Evolutionary conservation across 2,888 invertebrate genomes (phyloP).

Genomic region (Pharmacophagus antenor): DNA sequence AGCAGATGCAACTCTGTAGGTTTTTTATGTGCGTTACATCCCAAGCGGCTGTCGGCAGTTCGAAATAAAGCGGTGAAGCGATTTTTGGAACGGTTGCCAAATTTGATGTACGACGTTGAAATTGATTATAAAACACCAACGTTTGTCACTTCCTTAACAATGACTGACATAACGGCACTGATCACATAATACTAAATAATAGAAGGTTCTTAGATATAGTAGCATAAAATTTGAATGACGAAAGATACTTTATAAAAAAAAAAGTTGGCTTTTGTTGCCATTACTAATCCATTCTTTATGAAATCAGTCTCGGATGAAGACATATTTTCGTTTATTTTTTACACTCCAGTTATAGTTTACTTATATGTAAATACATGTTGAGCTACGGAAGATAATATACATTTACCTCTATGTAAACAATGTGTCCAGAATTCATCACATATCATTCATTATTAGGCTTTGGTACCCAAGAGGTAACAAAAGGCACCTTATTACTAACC

Average conservation of each 20-base stretch:
- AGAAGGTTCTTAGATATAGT: neutral
- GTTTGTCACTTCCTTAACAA: constrained; percentile 4
- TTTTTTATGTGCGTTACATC: constrained; percentile 53
- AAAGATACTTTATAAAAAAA: neutral
- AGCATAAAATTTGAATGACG: too few relatives aligned
- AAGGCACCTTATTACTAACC: too few relatives aligned
- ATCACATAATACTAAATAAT: neutral
- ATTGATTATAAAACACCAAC: constrained; percentile 15
- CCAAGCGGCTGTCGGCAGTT: constrained; percentile 39
- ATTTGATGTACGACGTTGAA: constrained; percentile 38
- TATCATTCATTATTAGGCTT: too few relatives aligned
- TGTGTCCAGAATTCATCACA: too few relatives aligned
- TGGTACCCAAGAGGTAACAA: too few relatives aligned
- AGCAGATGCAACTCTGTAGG: constrained; percentile 46
- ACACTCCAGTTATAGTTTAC: too few relatives aligned
- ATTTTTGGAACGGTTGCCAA: constrained; percentile 32
- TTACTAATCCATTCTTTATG: too few relatives aligned
- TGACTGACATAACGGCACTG: neutral
- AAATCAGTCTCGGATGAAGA: too few relatives aligned
- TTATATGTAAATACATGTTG: too few relatives aligned
- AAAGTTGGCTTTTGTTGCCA: neutral
- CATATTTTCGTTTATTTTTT: too few relatives aligned
- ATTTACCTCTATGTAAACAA: too few relatives aligned
- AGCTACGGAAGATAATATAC: too few relatives aligned
- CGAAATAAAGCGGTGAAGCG: constrained; percentile 31